Evolutionary conservation across 1,140 invertebrate species (phyloP), one percentile per base, ranked within the genome.

Genomic region (Ceratina calcarata): DNA sequence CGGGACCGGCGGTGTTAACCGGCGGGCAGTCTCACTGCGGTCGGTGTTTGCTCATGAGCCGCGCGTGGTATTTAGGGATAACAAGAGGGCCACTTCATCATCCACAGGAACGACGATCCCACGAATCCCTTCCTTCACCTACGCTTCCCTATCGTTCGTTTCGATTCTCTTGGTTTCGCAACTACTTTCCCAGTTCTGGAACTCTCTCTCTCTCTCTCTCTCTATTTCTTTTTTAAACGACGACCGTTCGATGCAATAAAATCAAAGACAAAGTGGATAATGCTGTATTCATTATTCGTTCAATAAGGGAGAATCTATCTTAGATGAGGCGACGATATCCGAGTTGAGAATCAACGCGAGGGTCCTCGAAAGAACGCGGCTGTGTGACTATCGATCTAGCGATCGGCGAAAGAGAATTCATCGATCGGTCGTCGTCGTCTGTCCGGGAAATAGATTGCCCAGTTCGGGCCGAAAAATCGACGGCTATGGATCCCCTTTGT

Each of bases 1-100:
- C 85, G 87, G 77, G 85, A 78, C 86, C 80, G 87, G 71, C 90
- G 87, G 91, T 91, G 91, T 92, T 91, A 91, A 91, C 83, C 90
- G 87, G 84, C 89, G 88, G 89, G 89, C 88, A 88, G 87, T 89
- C 89, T 88, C 87, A 88, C 88, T 86, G 87, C 83, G 86, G 87
- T 90, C 90, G 88, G 90, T 92, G 90, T 92, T 91, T 92, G 89
- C 90, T 91, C 88, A 91, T 92, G 90, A 91, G 91, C 91, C 88
- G 87, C 91, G 90, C 87, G 88, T 91, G 90, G 89, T 91, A 92
- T 92, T 92, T 91, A 91, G 89, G 90, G 90, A 91, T 91, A 91
- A 92, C 90, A 91, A 92, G 91, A 90, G 91, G 87, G 88, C 90
- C 91, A 91, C 91, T 92, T 92, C 89, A 92, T 92, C 91, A 92